These are phyloP conservation scores for Mionectes macconnelli DNA, from an alignment of 2,113 vertebrate species.

Conservation along the genomic window DNA sequence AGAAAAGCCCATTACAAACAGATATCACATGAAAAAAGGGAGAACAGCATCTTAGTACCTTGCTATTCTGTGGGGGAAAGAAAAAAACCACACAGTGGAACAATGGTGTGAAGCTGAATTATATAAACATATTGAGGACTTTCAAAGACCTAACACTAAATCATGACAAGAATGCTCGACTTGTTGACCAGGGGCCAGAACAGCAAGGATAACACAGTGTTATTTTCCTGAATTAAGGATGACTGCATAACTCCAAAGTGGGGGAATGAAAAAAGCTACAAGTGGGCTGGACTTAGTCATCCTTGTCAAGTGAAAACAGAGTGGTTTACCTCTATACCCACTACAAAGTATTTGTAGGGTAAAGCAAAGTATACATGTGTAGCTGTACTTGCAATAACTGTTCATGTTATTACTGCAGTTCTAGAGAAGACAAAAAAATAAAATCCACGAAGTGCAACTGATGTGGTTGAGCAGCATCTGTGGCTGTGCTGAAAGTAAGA, in stretches of 20 bases:
- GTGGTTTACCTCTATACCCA: neutral
- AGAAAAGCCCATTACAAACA: neutral
- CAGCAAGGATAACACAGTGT: neutral
- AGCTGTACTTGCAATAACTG: neutral
- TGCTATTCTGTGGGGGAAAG: neutral
- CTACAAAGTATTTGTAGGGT: neutral
- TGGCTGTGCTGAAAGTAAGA: neutral
- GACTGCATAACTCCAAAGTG: neutral
- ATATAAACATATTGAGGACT: neutral
- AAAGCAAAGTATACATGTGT: neutral
- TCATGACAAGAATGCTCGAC: neutral
- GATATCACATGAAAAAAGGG: neutral
- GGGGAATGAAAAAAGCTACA: neutral
- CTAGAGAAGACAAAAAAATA: neutral
- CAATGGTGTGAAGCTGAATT: neutral
- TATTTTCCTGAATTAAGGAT: neutral
- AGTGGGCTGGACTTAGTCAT: neutral
- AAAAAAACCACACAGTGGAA: neutral
- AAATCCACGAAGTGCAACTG: neutral
- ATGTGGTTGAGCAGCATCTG: neutral
- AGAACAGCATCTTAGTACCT: neutral
- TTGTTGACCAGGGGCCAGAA: neutral
- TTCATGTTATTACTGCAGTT: neutral
- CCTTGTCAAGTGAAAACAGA: neutral
- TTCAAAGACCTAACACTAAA: neutral